These are phyloP conservation scores for Leptinotarsa defecta DNA, from an alignment of 1,140 invertebrate genomes.

Conservation along the genomic window DNA sequence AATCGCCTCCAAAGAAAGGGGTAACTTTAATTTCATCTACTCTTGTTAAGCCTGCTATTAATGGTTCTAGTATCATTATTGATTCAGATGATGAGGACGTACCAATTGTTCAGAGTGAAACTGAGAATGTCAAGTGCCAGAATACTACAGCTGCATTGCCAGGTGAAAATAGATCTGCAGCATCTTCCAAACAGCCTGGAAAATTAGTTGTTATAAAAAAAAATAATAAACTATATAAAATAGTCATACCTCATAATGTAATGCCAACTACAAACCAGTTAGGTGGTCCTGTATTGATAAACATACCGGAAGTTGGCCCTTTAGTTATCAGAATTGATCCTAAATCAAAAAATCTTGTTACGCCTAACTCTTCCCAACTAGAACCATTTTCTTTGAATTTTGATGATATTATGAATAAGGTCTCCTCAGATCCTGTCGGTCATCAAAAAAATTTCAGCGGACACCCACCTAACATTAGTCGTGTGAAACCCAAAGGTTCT, in stretches of 20 bases:
- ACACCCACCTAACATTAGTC: too few relatives aligned
- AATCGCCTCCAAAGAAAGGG: background rate
- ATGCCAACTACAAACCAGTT: background rate
- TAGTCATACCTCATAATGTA: slow-evolving; percentile 21
- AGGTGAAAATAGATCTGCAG: background rate
- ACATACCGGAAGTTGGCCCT: slow-evolving; percentile 23
- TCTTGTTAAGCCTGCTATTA: background rate
- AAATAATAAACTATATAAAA: slow-evolving; percentile 15
- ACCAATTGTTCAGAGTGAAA: background rate
- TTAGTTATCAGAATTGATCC: slow-evolving; percentile 17
- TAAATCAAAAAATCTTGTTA: background rate
- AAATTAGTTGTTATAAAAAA: slow-evolving; percentile 12
- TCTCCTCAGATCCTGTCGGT: too few relatives aligned
- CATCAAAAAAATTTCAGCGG: background rate
- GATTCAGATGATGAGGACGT: background rate
- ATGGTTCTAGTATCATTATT: background rate
- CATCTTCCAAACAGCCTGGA: background rate
- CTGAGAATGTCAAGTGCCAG: background rate
- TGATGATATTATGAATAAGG: slow-evolving; percentile 1
- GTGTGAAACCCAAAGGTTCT: too few relatives aligned
- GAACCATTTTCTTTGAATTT: slow-evolving; percentile 19
- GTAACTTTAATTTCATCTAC: background rate
- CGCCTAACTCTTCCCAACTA: background rate
- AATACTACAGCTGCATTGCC: background rate
- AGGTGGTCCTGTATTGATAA: slow-evolving; percentile 18